phyloP scores from a whole-genome alignment of 2,888 invertebrate genomes.

The Chymomyza procnemis region DNA sequence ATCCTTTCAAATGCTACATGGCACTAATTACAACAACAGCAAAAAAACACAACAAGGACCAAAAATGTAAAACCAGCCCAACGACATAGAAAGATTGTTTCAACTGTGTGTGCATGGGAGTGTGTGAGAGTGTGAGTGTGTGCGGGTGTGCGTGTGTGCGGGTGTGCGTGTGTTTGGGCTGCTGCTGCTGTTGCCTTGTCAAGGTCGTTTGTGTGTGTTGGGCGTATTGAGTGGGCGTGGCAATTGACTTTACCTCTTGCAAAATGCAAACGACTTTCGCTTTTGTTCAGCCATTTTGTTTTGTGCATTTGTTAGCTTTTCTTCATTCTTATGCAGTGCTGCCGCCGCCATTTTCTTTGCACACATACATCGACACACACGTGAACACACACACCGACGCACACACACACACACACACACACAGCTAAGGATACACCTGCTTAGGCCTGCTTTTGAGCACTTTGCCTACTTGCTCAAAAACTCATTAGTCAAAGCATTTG shows the following conservation, averaged over 20 bases:
- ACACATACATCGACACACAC: not conserved
- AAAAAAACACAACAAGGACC: constrained; percentile 25
- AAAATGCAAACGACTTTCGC: constrained; percentile 1
- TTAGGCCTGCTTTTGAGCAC: constrained; percentile 14
- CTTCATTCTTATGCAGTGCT: constrained; percentile 3
- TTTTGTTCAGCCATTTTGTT: not conserved
- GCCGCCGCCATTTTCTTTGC: not conserved
- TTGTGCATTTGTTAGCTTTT: constrained; percentile 38
- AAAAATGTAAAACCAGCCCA: not conserved
- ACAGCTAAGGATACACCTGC: constrained; percentile 5
- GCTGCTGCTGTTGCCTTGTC: constrained; percentile 28
- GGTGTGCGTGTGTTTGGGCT: constrained; percentile 5
- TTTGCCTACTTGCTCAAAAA: constrained; percentile 37
- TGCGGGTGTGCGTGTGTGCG: not conserved
- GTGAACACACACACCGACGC: constrained; percentile 1
- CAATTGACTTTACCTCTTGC: not conserved
- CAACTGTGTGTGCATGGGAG: not conserved
- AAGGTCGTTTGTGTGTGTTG: constrained; percentile 44
- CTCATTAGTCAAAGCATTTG: constrained; percentile 41
- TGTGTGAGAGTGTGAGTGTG: not conserved
- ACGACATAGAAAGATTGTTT: not conserved
- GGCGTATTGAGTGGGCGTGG: not conserved
- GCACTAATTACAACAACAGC: constrained; percentile 64
- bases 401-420: not conserved
- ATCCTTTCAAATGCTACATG: constrained; percentile 69